Conservation (phyloP, 2,888 invertebrate genomes). For the Dicyrtoma fusca region DNA sequence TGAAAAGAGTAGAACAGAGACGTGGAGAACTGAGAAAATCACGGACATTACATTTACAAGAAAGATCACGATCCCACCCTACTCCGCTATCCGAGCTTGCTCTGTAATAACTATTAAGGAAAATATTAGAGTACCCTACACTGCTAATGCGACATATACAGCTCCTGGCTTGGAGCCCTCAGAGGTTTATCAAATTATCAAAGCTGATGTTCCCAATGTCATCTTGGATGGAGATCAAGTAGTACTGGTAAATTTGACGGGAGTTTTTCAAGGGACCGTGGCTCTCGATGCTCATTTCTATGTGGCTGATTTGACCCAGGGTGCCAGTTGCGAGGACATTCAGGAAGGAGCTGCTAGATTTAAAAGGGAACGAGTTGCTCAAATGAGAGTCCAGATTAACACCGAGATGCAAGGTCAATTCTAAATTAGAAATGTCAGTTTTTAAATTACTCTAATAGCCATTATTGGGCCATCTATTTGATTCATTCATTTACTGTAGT, state of each 20-base stretch:
- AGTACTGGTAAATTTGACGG: neutral
- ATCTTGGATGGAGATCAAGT: neutral
- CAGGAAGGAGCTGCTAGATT: too few relatives aligned
- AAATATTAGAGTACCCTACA: neutral
- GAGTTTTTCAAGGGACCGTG: slow-evolving; percentile 10
- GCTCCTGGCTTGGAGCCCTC: slow-evolving; percentile 18
- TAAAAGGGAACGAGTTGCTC: too few relatives aligned
- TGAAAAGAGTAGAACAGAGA: neutral
- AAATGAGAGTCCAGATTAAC: too few relatives aligned
- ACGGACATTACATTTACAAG: slow-evolving; percentile 23
- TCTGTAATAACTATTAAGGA: slow-evolving; percentile 27
- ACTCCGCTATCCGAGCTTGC: slow-evolving; percentile 28
- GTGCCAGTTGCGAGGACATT: too few relatives aligned
- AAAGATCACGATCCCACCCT: neutral
- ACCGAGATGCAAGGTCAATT: too few relatives aligned
- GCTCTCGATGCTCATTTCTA: slow-evolving; percentile 25
- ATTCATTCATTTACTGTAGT: too few relatives aligned
- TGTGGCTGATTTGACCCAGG: too few relatives aligned
- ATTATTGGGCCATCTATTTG: too few relatives aligned
- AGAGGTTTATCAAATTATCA: neutral
- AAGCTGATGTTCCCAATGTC: neutral
- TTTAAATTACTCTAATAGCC: too few relatives aligned
- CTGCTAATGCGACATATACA: slow-evolving; percentile 11
- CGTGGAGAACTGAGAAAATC: neutral
- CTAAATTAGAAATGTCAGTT: too few relatives aligned